phyloP scores from a whole-genome alignment of 2,113 vertebrate genomes.

The Calypte anna region DNA sequence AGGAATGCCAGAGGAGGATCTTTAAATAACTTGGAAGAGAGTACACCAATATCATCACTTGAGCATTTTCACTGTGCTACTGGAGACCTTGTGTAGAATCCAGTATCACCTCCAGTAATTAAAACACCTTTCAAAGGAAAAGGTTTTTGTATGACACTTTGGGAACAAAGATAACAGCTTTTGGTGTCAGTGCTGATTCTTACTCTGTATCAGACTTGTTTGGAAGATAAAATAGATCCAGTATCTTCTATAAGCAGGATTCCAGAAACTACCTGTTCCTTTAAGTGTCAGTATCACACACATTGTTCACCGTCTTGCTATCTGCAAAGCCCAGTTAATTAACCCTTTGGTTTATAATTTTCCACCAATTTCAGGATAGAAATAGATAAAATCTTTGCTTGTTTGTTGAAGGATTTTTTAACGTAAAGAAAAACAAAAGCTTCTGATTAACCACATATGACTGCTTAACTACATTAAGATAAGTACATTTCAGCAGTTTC shows the following conservation, averaged over 20 bases:
- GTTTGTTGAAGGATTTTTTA: slow-evolving; percentile 6
- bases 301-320: neutral
- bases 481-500: neutral
- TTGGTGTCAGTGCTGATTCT: neutral
- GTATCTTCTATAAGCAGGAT: neutral
- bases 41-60: neutral
- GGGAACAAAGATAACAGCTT: neutral
- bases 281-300: neutral
- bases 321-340: neutral
- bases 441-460: neutral
- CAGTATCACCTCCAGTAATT: neutral
- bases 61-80: neutral
- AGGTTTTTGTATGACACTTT: neutral
- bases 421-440: slow-evolving; percentile 8
- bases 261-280: neutral
- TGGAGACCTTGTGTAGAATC: neutral
- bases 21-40: neutral
- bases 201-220: neutral
- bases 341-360: neutral
- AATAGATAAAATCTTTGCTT: neutral
- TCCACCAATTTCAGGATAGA: neutral
- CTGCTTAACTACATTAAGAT: slow-evolving; percentile 12
- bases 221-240: neutral
- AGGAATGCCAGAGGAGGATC: neutral
- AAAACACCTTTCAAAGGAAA: neutral